phyloP scores from a whole-genome alignment of 2,113 vertebrate species.

The Prunella fulvescens region DNA sequence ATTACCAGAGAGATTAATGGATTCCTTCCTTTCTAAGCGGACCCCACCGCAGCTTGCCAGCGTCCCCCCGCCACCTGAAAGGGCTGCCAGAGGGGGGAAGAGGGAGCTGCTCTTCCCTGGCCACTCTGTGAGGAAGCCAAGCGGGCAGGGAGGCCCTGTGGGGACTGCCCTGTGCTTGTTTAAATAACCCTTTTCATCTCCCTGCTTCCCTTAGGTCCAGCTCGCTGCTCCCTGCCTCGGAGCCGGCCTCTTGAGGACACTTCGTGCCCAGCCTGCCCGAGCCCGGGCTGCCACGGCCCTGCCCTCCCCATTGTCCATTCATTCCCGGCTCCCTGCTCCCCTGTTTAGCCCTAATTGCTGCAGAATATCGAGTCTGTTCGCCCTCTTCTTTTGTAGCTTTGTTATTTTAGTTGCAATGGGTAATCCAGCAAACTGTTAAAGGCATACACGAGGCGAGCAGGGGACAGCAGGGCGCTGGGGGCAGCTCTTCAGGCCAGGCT shows the following conservation, averaged over 20 bases:
- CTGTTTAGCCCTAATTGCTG: conserved; percentile 52
- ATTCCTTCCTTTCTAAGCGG: conserved; percentile 41
- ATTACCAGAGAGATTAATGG: conserved; percentile 64
- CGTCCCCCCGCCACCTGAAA: conserved; percentile 2
- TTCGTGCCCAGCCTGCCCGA: background rate
- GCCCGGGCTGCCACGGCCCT: background rate
- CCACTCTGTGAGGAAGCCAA: background rate
- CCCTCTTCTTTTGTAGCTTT: conserved; percentile 47
- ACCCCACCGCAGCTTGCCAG: background rate
- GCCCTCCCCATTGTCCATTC: conserved; percentile 42
- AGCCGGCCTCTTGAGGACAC: background rate
- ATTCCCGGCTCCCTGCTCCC: conserved; percentile 8
- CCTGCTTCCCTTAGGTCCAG: background rate
- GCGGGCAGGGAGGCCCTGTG: background rate
- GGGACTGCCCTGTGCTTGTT: background rate
- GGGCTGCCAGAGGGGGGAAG: background rate
- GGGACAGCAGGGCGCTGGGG: background rate
- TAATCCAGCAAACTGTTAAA: conserved; percentile 42
- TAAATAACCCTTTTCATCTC: conserved; percentile 50
- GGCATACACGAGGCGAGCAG: background rate
- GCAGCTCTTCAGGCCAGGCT: background rate
- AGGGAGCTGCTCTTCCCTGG: background rate
- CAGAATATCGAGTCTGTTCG: background rate
- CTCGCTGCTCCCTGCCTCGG: background rate
- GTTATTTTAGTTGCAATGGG: conserved; percentile 52